Evolutionary conservation across 2,888 invertebrate genomes (phyloP).

Genomic region (Troides aeacus): DNA sequence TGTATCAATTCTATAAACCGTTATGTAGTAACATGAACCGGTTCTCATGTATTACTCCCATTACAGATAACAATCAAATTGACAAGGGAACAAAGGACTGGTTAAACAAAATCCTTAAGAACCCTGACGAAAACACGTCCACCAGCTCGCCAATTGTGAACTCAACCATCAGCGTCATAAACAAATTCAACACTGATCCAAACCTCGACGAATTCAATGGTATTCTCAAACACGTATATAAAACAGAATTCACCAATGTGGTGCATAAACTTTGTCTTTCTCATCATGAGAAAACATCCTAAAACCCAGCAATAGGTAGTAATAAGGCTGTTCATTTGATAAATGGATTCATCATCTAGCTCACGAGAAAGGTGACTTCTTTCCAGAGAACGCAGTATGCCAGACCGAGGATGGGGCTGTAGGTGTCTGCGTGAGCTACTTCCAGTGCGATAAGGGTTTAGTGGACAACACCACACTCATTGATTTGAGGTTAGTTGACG

Average conservation of each 20-base stretch:
- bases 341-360: background rate
- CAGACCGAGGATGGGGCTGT: constrained; percentile 3
- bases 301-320: too few relatives aligned
- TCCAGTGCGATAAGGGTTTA: constrained; percentile 12
- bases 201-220: background rate
- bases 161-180: background rate
- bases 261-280: too few relatives aligned
- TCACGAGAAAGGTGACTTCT: too few relatives aligned
- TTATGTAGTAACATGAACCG: too few relatives aligned
- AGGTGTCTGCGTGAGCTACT: constrained; percentile 6
- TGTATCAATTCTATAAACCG: too few relatives aligned
- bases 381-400: background rate
- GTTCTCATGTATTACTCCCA: too few relatives aligned
- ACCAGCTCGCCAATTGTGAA: background rate
- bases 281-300: too few relatives aligned
- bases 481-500: constrained; percentile 11
- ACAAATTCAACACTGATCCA: background rate
- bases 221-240: background rate
- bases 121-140: too few relatives aligned
- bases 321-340: too few relatives aligned
- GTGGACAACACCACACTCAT: constrained; percentile 23
- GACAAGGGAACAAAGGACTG: background rate
- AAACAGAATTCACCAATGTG: too few relatives aligned
- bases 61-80: background rate
- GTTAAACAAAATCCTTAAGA: background rate